These are phyloP conservation scores for Drosophila kurseongensis DNA, from an alignment of 1,140 invertebrate species.

Conservation along the genomic window DNA sequence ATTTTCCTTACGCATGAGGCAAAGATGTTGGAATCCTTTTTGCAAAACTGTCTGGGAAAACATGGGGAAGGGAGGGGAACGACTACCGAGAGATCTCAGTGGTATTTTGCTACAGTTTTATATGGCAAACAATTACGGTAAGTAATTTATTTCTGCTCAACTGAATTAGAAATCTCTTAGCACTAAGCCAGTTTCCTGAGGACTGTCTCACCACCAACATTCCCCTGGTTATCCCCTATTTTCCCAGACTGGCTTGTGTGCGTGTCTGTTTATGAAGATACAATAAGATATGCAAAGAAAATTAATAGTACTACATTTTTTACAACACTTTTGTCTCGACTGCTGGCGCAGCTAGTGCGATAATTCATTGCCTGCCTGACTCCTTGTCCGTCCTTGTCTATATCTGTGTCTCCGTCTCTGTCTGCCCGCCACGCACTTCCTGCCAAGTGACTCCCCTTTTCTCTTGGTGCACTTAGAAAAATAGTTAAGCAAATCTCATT, in stretches of 20 bases:
- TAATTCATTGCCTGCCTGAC: slow-evolving; percentile 75
- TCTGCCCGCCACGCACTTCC: slow-evolving; percentile 72
- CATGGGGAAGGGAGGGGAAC: neutral
- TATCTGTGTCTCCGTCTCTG: slow-evolving; percentile 15
- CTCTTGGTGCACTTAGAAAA: slow-evolving; percentile 1
- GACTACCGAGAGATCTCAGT: slow-evolving; percentile 38
- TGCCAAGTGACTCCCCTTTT: slow-evolving; percentile 32
- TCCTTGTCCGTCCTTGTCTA: slow-evolving; percentile 38
- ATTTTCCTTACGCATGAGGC: slow-evolving; percentile 16
- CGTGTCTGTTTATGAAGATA: slow-evolving; percentile 78
- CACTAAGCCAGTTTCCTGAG: slow-evolving; percentile 73
- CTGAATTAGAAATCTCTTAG: slow-evolving; percentile 83
- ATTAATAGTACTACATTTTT: slow-evolving; percentile 82
- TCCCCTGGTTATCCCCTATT: neutral
- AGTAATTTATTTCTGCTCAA: slow-evolving; percentile 83
- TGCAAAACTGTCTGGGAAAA: slow-evolving; percentile 17
- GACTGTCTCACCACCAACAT: neutral
- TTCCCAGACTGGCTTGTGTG: slow-evolving; percentile 29
- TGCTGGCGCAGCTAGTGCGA: slow-evolving; percentile 73
- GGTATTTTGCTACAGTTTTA: slow-evolving; percentile 74
- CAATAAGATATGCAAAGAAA: slow-evolving; percentile 81
- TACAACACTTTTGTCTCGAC: slow-evolving; percentile 82
- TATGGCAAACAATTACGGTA: slow-evolving; percentile 81
- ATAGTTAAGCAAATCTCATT: neutral
- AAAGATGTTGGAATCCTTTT: slow-evolving; percentile 45